Conservation (phyloP, 2,888 invertebrate genomes). For the Melanchra persicariae region DNA sequence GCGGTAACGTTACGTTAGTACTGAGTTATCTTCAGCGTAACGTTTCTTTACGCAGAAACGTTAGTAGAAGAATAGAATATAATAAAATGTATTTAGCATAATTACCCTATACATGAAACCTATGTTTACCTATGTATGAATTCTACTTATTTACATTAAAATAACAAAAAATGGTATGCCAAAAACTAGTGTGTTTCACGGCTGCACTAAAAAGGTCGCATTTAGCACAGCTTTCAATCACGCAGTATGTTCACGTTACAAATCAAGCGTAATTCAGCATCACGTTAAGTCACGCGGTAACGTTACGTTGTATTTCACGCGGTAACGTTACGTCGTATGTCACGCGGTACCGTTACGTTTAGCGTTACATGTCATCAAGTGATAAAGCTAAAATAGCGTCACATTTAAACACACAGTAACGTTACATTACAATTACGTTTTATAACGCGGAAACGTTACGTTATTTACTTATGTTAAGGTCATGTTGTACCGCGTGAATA, state of each 20-base stretch:
- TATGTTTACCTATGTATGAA: no score
- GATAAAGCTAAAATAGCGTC: not conserved
- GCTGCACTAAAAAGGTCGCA: no score
- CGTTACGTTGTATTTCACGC: not conserved
- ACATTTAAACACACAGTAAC: not conserved
- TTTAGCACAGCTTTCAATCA: no score
- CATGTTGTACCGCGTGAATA: not conserved
- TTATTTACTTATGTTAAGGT: not conserved
- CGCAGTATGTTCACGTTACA: no score
- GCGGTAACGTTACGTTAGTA: not conserved
- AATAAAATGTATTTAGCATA: no score
- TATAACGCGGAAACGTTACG: not conserved
- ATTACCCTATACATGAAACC: no score
- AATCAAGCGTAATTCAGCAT: no score
- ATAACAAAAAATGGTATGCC: no score
- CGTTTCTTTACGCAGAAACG: not conserved
- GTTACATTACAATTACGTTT: slow-evolving; percentile 3
- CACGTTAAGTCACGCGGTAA: no score
- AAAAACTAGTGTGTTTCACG: no score
- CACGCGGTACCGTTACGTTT: not conserved
- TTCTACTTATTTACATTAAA: no score
- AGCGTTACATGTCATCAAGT: not conserved
- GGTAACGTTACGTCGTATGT: slow-evolving; percentile 1
- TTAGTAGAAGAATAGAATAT: no score
- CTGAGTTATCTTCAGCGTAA: slow-evolving; percentile 15